phyloP scores from a whole-genome alignment of 2,113 vertebrate species.

The Calyptommatus sinebrachiatus region DNA sequence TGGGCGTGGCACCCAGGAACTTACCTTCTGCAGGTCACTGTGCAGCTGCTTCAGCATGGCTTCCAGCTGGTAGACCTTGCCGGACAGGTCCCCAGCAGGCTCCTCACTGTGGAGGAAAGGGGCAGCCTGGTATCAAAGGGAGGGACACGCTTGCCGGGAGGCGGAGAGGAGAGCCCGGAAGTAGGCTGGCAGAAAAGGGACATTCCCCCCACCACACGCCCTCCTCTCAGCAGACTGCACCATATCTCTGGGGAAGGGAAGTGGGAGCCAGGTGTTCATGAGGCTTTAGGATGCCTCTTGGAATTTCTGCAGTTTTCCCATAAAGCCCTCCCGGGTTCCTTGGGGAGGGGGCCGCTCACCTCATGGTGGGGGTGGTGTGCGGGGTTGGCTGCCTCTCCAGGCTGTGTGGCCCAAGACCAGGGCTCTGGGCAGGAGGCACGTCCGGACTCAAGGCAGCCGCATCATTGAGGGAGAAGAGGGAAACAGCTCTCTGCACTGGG shows the following conservation, averaged over 20 bases:
- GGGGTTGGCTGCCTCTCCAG: slow-evolving; percentile 74
- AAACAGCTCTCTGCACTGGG: slow-evolving; percentile 86
- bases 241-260: not conserved
- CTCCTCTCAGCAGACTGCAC: too few species aligned
- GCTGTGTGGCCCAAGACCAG: slow-evolving; percentile 79
- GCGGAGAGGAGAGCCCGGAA: not conserved
- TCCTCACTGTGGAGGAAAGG: slow-evolving; percentile 74
- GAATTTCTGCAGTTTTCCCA: too few species aligned
- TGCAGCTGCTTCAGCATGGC: slow-evolving; percentile 90
- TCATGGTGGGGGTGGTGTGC: slow-evolving; percentile 83
- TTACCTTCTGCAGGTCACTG: slow-evolving; percentile 86
- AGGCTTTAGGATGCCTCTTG: too few species aligned
- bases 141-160: too few species aligned
- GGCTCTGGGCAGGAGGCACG: slow-evolving; percentile 70
- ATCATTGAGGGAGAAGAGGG: slow-evolving; percentile 86
- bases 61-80: slow-evolving; percentile 86
- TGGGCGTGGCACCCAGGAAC: not conserved
- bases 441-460: slow-evolving; percentile 70
- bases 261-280: not conserved
- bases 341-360: slow-evolving; percentile 43
- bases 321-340: too few species aligned
- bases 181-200: too few species aligned
- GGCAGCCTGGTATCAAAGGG: too few species aligned
- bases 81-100: slow-evolving; percentile 75
- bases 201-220: too few species aligned